Evolutionary conservation across 2,888 invertebrate genomes (phyloP).

Genomic region (Fabriciana adippe): DNA sequence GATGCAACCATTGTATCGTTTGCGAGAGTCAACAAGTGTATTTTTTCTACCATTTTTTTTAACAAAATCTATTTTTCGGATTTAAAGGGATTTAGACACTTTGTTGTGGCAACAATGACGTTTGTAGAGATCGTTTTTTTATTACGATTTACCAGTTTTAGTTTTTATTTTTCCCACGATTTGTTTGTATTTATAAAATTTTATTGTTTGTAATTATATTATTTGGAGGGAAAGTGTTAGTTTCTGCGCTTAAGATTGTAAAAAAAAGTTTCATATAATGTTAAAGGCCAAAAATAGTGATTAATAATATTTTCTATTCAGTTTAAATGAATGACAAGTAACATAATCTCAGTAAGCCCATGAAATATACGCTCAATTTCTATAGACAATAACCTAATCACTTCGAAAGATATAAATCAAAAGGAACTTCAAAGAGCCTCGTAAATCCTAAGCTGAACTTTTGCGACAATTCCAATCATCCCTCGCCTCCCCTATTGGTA

Average conservation of each 20-base stretch:
- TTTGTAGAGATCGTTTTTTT: constrained; percentile 73
- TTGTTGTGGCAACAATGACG: constrained; percentile 80
- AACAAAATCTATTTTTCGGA: constrained; percentile 77
- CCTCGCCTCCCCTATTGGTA: constrained; percentile 64
- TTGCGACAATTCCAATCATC: constrained; percentile 63
- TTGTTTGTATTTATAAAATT: constrained; percentile 35
- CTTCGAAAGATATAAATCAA: constrained; percentile 29
- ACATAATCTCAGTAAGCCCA: constrained; percentile 4
- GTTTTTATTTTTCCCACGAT: constrained; percentile 62
- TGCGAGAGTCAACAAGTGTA: constrained; percentile 76
- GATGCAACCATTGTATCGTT: constrained; percentile 63
- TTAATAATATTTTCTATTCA: neutral
- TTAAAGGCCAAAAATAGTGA: too few species aligned
- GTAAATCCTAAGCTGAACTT: constrained; percentile 46
- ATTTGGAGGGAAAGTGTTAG: too few species aligned
- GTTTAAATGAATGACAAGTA: neutral
- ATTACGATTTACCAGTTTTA: constrained; percentile 65
- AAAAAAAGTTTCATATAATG: too few species aligned
- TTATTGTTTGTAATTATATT: constrained; percentile 7
- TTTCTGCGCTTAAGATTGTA: too few species aligned
- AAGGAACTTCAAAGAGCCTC: constrained; percentile 44
- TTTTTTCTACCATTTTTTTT: constrained; percentile 58
- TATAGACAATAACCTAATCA: constrained; percentile 19
- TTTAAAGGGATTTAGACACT: constrained; percentile 80
- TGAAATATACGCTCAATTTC: constrained; percentile 14